A percentile compares a stretch with the other conserved stretches of the same genome.
phyloP scores from a whole-genome alignment of 1,140 invertebrate species.

The Drosophila littoralis region DNA sequence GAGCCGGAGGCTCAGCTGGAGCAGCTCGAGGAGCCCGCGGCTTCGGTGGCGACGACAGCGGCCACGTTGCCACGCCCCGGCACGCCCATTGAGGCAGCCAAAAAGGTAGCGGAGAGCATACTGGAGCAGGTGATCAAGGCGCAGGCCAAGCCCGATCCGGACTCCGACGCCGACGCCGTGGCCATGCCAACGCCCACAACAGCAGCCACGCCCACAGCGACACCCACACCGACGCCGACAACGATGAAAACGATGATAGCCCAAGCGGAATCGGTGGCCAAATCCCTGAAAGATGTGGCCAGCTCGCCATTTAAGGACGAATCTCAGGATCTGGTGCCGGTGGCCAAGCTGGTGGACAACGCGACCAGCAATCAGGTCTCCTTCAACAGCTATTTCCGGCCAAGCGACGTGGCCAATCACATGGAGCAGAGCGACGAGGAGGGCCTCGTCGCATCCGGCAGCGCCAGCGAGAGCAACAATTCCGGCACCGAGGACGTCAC shows the following conservation, averaged over 20 bases:
- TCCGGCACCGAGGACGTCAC: conserved; percentile 91
- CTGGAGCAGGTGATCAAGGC: conserved; percentile 86
- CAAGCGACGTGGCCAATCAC: conserved; percentile 84
- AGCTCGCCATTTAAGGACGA: conserved; percentile 84
- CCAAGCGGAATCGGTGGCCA: conserved; percentile 78
- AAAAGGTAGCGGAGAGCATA: conserved; percentile 85
- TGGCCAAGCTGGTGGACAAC: conserved; percentile 91
- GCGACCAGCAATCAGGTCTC: conserved; percentile 88
- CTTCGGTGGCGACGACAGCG: too few relatives aligned
- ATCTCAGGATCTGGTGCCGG: conserved; percentile 89
- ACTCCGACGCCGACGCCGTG: neutral
- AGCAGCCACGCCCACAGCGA: neutral
- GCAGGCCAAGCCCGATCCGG: neutral
- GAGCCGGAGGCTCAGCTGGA: conserved; percentile 16
- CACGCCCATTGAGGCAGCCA: conserved; percentile 73
- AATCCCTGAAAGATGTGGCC: conserved; percentile 79
- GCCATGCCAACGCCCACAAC: neutral
- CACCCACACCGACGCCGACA: conserved; percentile 1
- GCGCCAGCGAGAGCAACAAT: conserved; percentile 91
- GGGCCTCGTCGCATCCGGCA: conserved; percentile 88
- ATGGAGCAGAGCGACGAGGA: conserved; percentile 89
- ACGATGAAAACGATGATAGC: conserved; percentile 77
- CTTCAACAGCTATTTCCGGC: conserved; percentile 87
- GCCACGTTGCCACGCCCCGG: conserved; percentile 5
- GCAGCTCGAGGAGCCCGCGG: neutral